A percentile compares a stretch with the other conserved stretches of the same genome.
Conservation (phyloP, 2,888 invertebrate genomes). For the Phasia obesa region DNA sequence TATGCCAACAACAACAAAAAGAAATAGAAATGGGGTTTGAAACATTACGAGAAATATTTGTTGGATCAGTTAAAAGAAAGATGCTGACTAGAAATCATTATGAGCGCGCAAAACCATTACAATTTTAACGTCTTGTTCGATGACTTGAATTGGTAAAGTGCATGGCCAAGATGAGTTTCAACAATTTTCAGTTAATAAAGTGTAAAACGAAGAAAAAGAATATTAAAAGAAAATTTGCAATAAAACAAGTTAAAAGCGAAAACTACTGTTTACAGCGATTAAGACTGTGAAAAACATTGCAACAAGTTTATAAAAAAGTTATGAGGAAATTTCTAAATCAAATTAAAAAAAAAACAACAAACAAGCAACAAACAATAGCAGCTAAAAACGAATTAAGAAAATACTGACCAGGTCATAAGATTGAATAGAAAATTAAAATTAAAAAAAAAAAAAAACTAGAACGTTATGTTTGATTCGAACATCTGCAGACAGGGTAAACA, state of each 20-base stretch:
- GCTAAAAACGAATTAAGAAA: constrained; percentile 31
- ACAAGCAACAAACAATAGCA: constrained; percentile 27
- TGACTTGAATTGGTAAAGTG: constrained; percentile 7
- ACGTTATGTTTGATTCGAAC: constrained; percentile 53
- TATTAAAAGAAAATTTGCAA: constrained; percentile 10
- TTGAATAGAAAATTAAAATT: constrained; percentile 5
- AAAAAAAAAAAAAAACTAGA: constrained; percentile 27
- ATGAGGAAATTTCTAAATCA: constrained; percentile 53
- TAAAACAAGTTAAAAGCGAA: constrained; percentile 49
- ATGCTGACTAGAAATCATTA: constrained; percentile 65
- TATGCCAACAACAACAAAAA: constrained; percentile 46
- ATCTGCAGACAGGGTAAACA: not conserved
- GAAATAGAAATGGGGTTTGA: constrained; percentile 62
- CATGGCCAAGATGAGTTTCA: constrained; percentile 20
- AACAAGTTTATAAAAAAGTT: constrained; percentile 19
- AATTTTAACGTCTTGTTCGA: constrained; percentile 23
- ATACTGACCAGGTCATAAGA: constrained; percentile 34
- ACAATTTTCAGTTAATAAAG: constrained; percentile 32
- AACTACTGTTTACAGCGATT: constrained; percentile 29
- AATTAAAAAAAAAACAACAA: not conserved
- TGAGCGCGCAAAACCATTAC: constrained; percentile 55
- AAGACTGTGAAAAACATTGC: constrained; percentile 25
- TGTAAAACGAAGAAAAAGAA: constrained; percentile 28
- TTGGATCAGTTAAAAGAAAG: constrained; percentile 65
- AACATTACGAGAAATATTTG: constrained; percentile 50